Percentiles rank a stretch among this genome's conserved stretches.
phyloP scores from a whole-genome alignment of 2,113 vertebrate genomes.

The Mustelus asterias region DNA sequence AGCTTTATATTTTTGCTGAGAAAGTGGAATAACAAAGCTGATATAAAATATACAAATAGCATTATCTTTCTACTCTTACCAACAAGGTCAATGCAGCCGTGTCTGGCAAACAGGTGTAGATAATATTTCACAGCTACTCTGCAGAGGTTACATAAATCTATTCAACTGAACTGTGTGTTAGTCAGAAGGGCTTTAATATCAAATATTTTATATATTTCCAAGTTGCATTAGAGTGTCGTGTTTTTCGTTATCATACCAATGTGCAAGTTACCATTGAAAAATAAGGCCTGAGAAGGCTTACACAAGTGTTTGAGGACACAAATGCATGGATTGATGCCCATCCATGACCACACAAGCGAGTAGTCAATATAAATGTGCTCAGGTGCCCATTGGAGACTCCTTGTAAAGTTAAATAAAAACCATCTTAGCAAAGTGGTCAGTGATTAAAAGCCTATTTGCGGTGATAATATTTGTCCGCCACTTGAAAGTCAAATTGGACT shows the following conservation, averaged over 20 bases:
- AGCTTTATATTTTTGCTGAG: background rate
- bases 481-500: background rate
- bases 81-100: background rate
- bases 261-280: background rate
- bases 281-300: background rate
- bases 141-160: background rate
- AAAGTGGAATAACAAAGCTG: background rate
- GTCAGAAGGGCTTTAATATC: background rate
- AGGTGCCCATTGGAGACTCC: background rate
- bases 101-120: background rate
- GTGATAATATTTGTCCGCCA: background rate
- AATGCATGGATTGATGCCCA: too few species aligned
- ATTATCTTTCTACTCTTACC: background rate
- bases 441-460: background rate
- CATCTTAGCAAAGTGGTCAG: background rate
- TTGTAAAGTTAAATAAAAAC: background rate
- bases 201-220: background rate
- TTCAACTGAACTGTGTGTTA: background rate
- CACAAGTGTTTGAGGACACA: background rate
- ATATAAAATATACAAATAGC: background rate
- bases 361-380: too few species aligned
- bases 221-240: background rate
- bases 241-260: background rate
- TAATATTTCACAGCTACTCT: background rate
- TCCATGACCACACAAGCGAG: too few species aligned